phyloP scores from a whole-genome alignment of 2,113 vertebrate genomes.

The Leptodactylus fuscus region DNA sequence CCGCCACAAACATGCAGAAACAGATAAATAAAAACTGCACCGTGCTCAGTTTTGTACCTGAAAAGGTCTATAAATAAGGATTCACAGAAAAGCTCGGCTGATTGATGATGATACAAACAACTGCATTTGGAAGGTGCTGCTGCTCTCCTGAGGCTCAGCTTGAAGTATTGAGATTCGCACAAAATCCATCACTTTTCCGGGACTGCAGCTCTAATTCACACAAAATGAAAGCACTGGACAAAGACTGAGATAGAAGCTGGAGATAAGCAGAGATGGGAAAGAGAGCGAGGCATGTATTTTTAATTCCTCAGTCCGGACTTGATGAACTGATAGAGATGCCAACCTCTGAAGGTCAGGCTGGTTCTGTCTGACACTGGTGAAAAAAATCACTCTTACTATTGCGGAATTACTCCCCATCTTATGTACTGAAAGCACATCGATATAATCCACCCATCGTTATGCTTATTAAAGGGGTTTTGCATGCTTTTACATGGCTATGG shows the following conservation, averaged over 20 bases:
- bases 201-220: conserved; percentile 47
- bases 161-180: conserved; percentile 51
- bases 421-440: neutral
- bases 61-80: conserved; percentile 50
- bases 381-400: too few relatives aligned
- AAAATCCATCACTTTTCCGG: conserved; percentile 27
- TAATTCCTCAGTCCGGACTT: conserved; percentile 31
- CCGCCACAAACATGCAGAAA: conserved; percentile 29
- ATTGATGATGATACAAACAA: conserved; percentile 52
- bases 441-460: neutral
- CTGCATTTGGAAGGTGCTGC: neutral
- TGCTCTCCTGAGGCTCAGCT: conserved; percentile 23
- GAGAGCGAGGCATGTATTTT: conserved; percentile 43
- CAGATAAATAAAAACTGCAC: conserved; percentile 26
- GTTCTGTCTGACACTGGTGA: conserved; percentile 52
- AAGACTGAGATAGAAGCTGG: conserved; percentile 22
- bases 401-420: too few relatives aligned
- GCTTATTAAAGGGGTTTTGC: too few relatives aligned
- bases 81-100: conserved; percentile 48
- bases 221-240: conserved; percentile 36
- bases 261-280: conserved; percentile 40
- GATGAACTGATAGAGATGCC: conserved; percentile 17
- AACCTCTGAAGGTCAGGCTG: conserved; percentile 62
- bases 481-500: too few relatives aligned
- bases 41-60: conserved; percentile 48